Evolutionary conservation across 1,140 invertebrate genomes (phyloP).

Genomic region (Agraylea sexmaculata): DNA sequence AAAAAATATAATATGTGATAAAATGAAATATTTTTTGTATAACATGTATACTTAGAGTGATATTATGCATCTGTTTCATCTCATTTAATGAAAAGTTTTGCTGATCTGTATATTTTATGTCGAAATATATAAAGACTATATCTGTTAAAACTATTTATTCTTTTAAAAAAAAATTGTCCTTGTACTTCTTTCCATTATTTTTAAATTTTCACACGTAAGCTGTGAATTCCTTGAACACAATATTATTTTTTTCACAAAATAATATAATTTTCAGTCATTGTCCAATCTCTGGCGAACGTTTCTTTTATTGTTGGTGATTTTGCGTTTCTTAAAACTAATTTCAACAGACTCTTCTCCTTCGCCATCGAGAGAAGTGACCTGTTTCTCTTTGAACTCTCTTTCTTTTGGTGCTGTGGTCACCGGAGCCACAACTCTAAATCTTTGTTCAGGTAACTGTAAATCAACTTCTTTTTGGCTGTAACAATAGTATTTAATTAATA

Average conservation of each 20-base stretch:
- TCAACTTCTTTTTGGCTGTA: slow-evolving; percentile 38
- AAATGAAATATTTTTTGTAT: slow-evolving; percentile 23
- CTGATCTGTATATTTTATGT: slow-evolving; percentile 23
- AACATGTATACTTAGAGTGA: slow-evolving; percentile 20
- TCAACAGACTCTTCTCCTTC: slow-evolving; percentile 33
- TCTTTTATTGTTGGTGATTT: slow-evolving; percentile 42
- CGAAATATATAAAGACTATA: slow-evolving; percentile 21
- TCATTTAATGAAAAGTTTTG: slow-evolving; percentile 20
- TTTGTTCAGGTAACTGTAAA: slow-evolving; percentile 44
- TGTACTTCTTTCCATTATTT: slow-evolving; percentile 17
- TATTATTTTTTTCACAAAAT: too few relatives aligned
- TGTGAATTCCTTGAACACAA: too few relatives aligned
- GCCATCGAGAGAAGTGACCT: slow-evolving; percentile 37
- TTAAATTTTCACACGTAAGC: slow-evolving; percentile 23
- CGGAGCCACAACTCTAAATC: slow-evolving; percentile 24
- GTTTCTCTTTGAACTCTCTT: slow-evolving; percentile 54
- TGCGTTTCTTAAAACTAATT: slow-evolving; percentile 50
- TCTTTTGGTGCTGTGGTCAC: slow-evolving; percentile 31
- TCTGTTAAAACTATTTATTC: slow-evolving; percentile 12
- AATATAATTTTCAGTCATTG: slow-evolving; percentile 36
- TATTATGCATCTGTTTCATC: slow-evolving; percentile 18
- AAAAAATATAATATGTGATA: slow-evolving; percentile 22
- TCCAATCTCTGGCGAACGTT: slow-evolving; percentile 46
- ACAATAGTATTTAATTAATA: slow-evolving; percentile 26
- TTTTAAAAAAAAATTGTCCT: slow-evolving; percentile 13